A percentile compares a stretch with the other conserved stretches of the same genome.
These are phyloP conservation scores for Drosophila micromelanica DNA, from an alignment of 1,140 invertebrate species.

Conservation along the genomic window DNA sequence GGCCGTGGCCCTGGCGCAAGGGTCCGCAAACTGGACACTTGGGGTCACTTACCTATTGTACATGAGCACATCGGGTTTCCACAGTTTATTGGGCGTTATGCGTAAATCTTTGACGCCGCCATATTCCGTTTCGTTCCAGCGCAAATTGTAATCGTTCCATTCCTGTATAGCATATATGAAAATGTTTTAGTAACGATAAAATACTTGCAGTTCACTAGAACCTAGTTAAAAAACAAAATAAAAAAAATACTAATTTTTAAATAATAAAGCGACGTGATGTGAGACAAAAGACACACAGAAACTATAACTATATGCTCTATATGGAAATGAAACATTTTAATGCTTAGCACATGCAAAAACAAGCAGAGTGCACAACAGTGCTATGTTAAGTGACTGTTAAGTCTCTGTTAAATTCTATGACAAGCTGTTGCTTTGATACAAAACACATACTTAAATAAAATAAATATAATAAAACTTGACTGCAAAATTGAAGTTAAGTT, in stretches of 20 bases:
- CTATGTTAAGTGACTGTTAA: slow-evolving; percentile 33
- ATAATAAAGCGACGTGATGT: slow-evolving; percentile 71
- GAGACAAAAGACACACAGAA: slow-evolving; percentile 39
- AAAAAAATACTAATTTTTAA: slow-evolving; percentile 51
- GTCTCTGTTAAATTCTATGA: slow-evolving; percentile 33
- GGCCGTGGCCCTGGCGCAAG: background rate
- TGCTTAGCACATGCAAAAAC: slow-evolving; percentile 54
- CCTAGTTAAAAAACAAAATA: slow-evolving; percentile 20
- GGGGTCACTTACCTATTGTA: slow-evolving; percentile 95
- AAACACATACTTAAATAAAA: slow-evolving; percentile 9
- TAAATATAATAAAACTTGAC: slow-evolving; percentile 19
- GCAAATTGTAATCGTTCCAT: slow-evolving; percentile 98
- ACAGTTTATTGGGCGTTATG: slow-evolving; percentile 97
- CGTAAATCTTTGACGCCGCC: slow-evolving; percentile 96
- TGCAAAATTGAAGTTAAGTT: slow-evolving; percentile 24
- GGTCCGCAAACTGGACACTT: slow-evolving; percentile 22
- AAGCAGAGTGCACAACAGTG: slow-evolving; percentile 17
- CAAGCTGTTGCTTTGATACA: slow-evolving; percentile 38
- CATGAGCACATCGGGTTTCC: slow-evolving; percentile 99
- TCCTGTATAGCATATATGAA: slow-evolving; percentile 87
- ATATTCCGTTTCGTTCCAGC: slow-evolving; percentile 97
- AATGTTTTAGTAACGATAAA: slow-evolving; percentile 25
- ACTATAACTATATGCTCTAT: slow-evolving; percentile 1
- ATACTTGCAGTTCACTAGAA: slow-evolving; percentile 15
- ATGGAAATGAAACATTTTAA: slow-evolving; percentile 10